phyloP scores from a whole-genome alignment of 2,888 invertebrate species.

The Dryadula phaetusa region DNA sequence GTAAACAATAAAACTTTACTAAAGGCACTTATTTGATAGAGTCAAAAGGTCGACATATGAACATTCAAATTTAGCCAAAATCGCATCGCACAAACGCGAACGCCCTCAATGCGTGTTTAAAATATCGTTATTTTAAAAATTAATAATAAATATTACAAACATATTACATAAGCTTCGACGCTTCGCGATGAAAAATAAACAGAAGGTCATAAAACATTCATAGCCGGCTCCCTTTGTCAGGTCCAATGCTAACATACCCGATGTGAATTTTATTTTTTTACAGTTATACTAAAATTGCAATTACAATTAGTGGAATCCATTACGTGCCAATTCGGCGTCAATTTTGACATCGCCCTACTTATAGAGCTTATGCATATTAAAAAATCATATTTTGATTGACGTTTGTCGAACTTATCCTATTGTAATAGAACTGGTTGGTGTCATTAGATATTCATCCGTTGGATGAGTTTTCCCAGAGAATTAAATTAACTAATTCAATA shows the following conservation, averaged over 20 bases:
- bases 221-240: slow-evolving; percentile 62
- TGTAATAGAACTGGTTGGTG: slow-evolving; percentile 63
- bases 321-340: slow-evolving; percentile 66
- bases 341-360: slow-evolving; percentile 57
- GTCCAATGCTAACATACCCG: slow-evolving; percentile 59
- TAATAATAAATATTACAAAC: slow-evolving; percentile 38
- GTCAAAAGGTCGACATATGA: slow-evolving; percentile 22
- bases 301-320: slow-evolving; percentile 70
- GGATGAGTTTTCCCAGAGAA: slow-evolving; percentile 48
- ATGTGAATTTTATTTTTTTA: slow-evolving; percentile 55
- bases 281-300: slow-evolving; percentile 60
- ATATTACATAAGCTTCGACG: slow-evolving; percentile 56
- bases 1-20: slow-evolving; percentile 32
- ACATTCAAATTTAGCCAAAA: slow-evolving; percentile 23
- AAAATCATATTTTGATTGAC: slow-evolving; percentile 74
- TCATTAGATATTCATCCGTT: slow-evolving; percentile 62
- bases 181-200: slow-evolving; percentile 74
- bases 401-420: slow-evolving; percentile 56
- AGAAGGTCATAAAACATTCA: slow-evolving; percentile 72
- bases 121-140: slow-evolving; percentile 29
- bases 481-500: slow-evolving; percentile 44
- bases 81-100: slow-evolving; percentile 4
- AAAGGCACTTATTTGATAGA: slow-evolving; percentile 25
- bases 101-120: slow-evolving; percentile 7
- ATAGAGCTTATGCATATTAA: slow-evolving; percentile 55